Base-by-base conservation (phyloP, 2,797 vertebrate genomes). In the Paguma larvata region DNA sequence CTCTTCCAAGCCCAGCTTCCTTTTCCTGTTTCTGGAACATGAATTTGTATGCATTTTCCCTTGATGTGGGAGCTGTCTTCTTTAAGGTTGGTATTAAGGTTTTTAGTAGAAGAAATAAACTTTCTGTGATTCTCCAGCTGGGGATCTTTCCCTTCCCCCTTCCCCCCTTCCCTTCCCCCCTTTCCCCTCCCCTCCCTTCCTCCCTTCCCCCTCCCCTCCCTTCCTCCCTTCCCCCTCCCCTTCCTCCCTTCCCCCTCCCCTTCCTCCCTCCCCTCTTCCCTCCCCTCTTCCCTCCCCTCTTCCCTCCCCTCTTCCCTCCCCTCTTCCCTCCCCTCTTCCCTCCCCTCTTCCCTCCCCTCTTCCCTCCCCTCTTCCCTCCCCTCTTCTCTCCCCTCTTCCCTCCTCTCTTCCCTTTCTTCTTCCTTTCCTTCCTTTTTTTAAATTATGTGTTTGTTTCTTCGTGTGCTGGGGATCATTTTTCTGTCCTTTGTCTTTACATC, bases 21-120 rank as follows among this genome's bases (percentile, higher is more conserved):
- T 78, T 85, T 87, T 38, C 10, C 25, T 62, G 16, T 56, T 83
- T 86, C 65, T 93, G 32, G 38, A 82, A 38, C 41, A 25, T 63
- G 75, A 85, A 59, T 96, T 87, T 84, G 6, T 78, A 6, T 70
- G 53, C 16, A 44, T 78, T 79, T 30, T 94, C 16, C 25, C 27
- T 84, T 89, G 92, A 92, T 56, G 32, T 25, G 63, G 5, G 44
- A 65, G 15, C 72, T 90, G 51, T 85, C 11, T 75, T 34, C 38
- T 92, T 84, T 89, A 87, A 65, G 53, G 85, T 82, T 41, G 48
- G 89, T 62, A 44, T 73, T 62, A 70, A 67, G 59, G 46, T 82
- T 95, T 92, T 89, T 85, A 80, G 85, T n/a, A 68, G 67, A 97
- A 93, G 73, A 92, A 89, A 48, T 63, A 56, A 92, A 59, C 51